Evolutionary conservation across 1,140 invertebrate species (phyloP).

Genomic region (Diuraphis noxia): DNA sequence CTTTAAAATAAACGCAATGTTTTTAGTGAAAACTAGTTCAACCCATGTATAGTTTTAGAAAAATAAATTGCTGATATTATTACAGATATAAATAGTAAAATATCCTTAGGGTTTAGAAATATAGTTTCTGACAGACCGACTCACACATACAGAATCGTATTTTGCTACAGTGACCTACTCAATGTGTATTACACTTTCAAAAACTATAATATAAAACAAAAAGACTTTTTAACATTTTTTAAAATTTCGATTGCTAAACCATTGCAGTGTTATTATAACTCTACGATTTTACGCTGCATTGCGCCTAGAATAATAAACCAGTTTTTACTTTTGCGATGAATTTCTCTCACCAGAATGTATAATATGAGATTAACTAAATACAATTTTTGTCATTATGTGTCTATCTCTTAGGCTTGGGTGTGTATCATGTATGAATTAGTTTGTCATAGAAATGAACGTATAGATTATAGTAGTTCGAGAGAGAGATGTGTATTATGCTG

Average conservation of each 20-base stretch:
- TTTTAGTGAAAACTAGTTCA: not conserved
- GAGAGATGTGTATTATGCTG: not conserved
- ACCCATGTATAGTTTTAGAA: not conserved
- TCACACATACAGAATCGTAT: not conserved
- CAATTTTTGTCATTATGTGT: not conserved
- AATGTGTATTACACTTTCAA: too few relatives aligned
- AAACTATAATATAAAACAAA: too few relatives aligned
- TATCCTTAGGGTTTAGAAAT: not conserved
- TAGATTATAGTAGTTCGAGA: not conserved
- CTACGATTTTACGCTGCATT: not conserved
- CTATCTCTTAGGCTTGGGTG: not conserved
- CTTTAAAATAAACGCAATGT: not conserved
- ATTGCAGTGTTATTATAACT: not conserved
- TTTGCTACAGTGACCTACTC: not conserved
- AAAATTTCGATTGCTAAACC: not conserved
- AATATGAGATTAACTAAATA: not conserved
- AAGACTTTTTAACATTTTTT: not conserved
- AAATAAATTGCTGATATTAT: not conserved
- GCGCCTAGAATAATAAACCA: not conserved
- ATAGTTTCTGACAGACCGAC: not conserved
- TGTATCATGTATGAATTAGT: not conserved
- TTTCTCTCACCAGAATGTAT: not conserved
- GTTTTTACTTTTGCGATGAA: not conserved
- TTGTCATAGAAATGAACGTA: not conserved
- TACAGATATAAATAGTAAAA: not conserved